phyloP scores from a whole-genome alignment of 1,140 invertebrate genomes.

The Lineus longissimus region DNA sequence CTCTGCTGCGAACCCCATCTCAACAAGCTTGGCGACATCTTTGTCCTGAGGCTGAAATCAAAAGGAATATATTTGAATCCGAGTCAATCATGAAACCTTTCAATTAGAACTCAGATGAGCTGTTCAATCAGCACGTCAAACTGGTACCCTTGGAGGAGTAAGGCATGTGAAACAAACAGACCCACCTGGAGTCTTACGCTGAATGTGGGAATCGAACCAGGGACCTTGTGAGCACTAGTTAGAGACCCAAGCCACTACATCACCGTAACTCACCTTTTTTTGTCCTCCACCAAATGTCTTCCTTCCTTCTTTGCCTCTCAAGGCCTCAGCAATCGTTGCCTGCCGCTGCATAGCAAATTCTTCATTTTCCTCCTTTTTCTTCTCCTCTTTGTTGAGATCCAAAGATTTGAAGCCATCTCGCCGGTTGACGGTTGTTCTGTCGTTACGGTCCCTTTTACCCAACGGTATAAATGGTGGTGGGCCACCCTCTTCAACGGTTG shows the following conservation, averaged over 20 bases:
- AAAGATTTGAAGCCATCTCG: slow-evolving; percentile 51
- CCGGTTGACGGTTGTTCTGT: not conserved
- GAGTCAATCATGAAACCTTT: not conserved
- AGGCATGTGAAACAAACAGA: too few species aligned
- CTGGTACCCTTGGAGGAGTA: not conserved
- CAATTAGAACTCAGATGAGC: not conserved
- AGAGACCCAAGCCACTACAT: too few species aligned
- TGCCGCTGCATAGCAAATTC: slow-evolving; percentile 82
- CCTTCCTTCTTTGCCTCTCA: slow-evolving; percentile 62
- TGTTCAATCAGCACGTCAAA: too few species aligned
- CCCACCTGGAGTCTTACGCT: too few species aligned
- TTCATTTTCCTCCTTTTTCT: slow-evolving; percentile 58
- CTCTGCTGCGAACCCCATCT: slow-evolving; percentile 73
- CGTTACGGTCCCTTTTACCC: slow-evolving; percentile 63
- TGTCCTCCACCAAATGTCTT: slow-evolving; percentile 64
- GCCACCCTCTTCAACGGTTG: slow-evolving; percentile 60
- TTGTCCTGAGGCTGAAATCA: slow-evolving; percentile 60
- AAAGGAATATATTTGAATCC: slow-evolving; percentile 2
- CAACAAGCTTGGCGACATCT: slow-evolving; percentile 75
- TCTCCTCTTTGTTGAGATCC: slow-evolving; percentile 29
- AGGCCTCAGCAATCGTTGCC: slow-evolving; percentile 79
- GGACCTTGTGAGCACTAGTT: too few species aligned
- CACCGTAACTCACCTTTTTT: slow-evolving; percentile 19
- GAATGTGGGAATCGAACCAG: too few species aligned
- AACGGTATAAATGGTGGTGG: slow-evolving; percentile 90